Evolutionary conservation across 2,888 invertebrate species (phyloP).

Genomic region (Plebejus anna): DNA sequence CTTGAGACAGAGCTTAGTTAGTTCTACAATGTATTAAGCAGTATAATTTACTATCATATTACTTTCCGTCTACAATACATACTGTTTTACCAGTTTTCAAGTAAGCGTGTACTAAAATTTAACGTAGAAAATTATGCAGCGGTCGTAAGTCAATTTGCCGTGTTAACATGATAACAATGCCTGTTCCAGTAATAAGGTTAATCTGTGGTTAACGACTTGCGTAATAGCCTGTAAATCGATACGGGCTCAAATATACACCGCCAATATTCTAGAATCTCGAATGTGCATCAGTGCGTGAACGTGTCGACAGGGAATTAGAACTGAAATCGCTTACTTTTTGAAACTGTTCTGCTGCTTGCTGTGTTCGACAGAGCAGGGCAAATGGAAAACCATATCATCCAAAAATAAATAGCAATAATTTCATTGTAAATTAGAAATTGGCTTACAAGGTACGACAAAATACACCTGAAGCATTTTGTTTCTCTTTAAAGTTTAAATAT

Average conservation of each 20-base stretch:
- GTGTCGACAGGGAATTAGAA: not conserved
- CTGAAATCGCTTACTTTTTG: not conserved
- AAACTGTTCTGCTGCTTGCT: not conserved
- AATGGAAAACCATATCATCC: not conserved
- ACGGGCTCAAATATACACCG: conserved; percentile 14
- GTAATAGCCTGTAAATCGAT: conserved; percentile 26
- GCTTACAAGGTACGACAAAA: not conserved
- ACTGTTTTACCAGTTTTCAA: not conserved
- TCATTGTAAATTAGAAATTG: not conserved
- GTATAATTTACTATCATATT: not conserved
- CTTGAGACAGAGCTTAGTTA: not conserved
- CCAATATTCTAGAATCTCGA: conserved; percentile 17
- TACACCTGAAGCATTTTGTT: not conserved
- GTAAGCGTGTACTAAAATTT: not conserved
- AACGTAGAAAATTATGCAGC: not conserved
- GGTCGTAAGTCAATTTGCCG: not conserved
- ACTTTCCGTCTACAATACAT: not conserved
- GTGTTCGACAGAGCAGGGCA: not conserved
- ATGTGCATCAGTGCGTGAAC: conserved; percentile 2
- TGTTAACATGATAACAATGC: conserved; percentile 12
- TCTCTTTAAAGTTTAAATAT: not conserved
- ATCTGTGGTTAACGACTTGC: conserved; percentile 25
- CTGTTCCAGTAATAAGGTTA: conserved; percentile 21
- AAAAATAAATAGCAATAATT: not conserved
- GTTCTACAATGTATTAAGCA: not conserved